phyloP scores from a whole-genome alignment of 2,113 vertebrate species.

The Micronycteris hirsuta region DNA sequence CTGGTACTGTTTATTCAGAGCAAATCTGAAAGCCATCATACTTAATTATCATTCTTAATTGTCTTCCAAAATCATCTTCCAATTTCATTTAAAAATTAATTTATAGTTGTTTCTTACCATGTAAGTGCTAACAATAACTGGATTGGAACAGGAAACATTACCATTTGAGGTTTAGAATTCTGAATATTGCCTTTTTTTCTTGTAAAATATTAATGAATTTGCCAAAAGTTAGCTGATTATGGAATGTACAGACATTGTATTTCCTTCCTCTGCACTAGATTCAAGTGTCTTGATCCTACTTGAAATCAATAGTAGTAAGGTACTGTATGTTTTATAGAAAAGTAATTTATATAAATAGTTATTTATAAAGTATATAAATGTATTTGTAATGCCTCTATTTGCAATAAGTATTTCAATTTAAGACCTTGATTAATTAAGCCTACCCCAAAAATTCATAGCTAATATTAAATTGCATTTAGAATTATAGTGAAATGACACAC shows the following conservation, averaged over 20 bases:
- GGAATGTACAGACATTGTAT: slow-evolving; percentile 63
- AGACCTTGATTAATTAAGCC: slow-evolving; percentile 32
- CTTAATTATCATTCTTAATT: slow-evolving; percentile 62
- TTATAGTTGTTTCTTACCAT: slow-evolving; percentile 67
- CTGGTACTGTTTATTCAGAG: slow-evolving; percentile 58
- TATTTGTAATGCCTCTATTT: slow-evolving; percentile 29
- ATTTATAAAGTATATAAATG: slow-evolving; percentile 35
- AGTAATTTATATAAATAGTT: not conserved
- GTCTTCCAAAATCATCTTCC: slow-evolving; percentile 49
- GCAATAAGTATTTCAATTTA: slow-evolving; percentile 12
- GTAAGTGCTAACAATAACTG: slow-evolving; percentile 68
- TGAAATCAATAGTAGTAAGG: slow-evolving; percentile 69
- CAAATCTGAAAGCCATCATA: slow-evolving; percentile 59
- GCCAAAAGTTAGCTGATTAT: slow-evolving; percentile 68
- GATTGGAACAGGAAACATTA: slow-evolving; percentile 72
- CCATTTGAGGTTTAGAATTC: slow-evolving; percentile 74
- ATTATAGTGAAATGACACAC: not conserved
- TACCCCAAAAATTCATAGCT: slow-evolving; percentile 20
- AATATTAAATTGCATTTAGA: slow-evolving; percentile 28
- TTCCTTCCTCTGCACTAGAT: slow-evolving; percentile 73
- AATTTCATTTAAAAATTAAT: slow-evolving; percentile 73
- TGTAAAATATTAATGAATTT: slow-evolving; percentile 80
- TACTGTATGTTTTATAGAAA: slow-evolving; percentile 42
- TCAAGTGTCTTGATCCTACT: slow-evolving; percentile 65
- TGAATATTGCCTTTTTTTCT: slow-evolving; percentile 69